Conservation (phyloP, 2,888 invertebrate genomes). For the Eudemis profundana region DNA sequence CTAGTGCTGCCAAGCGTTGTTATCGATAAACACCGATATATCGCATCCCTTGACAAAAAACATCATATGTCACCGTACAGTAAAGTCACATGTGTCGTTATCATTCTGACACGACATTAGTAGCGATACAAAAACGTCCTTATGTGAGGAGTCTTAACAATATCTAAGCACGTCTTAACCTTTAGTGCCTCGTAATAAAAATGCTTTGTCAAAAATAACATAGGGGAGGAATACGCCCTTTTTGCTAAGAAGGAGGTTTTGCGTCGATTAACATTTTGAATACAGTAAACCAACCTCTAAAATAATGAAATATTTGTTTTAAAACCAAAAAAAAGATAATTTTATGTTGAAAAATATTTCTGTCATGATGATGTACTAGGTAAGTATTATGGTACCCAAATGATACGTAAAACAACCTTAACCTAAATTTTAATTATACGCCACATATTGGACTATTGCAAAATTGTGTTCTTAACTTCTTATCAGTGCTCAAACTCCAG, state of each 20-base stretch:
- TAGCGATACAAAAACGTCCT: not conserved
- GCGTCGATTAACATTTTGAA: too few relatives aligned
- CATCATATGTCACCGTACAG: not conserved
- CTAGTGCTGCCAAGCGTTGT: slow-evolving; percentile 58
- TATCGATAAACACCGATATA: slow-evolving; percentile 40
- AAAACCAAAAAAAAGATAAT: too few relatives aligned
- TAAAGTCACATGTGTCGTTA: not conserved
- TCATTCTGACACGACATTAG: not conserved
- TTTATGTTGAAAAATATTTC: too few relatives aligned
- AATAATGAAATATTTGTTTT: too few relatives aligned
- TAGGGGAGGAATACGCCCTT: not conserved
- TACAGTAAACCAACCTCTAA: too few relatives aligned
- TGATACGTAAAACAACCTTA: too few relatives aligned
- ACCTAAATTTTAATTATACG: too few relatives aligned
- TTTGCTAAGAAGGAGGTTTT: not conserved
- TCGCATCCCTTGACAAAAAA: not conserved
- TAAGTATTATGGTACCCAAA: too few relatives aligned
- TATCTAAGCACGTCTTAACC: slow-evolving; percentile 23
- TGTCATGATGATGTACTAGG: too few relatives aligned
- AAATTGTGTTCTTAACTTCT: not conserved
- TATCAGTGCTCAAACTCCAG: not conserved
- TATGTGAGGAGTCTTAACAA: slow-evolving; percentile 2
- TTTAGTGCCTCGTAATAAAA: slow-evolving; percentile 12
- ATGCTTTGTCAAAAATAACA: slow-evolving; percentile 3
- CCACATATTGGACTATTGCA: not conserved